Percentiles rank a stretch among this genome's conserved stretches.
Evolutionary conservation across 2,113 vertebrate species (phyloP).

Genomic region (Helogale parvula): DNA sequence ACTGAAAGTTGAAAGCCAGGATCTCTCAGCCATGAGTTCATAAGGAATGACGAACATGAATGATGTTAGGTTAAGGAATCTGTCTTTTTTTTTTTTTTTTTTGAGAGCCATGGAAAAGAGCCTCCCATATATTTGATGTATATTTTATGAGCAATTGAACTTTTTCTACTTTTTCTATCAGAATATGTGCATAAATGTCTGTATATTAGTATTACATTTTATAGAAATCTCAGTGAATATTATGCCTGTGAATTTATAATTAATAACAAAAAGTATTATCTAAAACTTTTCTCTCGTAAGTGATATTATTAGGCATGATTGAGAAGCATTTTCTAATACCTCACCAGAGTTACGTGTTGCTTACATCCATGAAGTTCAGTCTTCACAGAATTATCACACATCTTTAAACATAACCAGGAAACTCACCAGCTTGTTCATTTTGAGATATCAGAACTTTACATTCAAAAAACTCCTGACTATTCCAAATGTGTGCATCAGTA

Average conservation of each 20-base stretch:
- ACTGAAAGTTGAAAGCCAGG: not conserved
- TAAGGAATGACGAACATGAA: not conserved
- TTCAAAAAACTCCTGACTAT: not conserved
- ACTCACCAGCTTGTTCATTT: not conserved
- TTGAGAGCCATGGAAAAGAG: not conserved
- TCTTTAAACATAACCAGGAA: not conserved
- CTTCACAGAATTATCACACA: not conserved
- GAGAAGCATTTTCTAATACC: not conserved
- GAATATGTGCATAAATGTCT: not conserved
- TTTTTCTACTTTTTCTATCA: not conserved
- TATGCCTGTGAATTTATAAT: not conserved
- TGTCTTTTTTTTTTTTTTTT: not conserved
- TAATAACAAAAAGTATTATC: not conserved
- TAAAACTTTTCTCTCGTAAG: not conserved
- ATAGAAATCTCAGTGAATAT: not conserved
- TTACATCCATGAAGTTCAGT: not conserved
- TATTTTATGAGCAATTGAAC: not conserved
- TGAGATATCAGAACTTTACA: not conserved
- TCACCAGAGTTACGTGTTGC: not conserved
- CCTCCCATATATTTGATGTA: not conserved
- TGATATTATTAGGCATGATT: not conserved
- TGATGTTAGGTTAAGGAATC: not conserved
- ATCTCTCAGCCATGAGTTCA: not conserved
- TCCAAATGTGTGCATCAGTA: not conserved
- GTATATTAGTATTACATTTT: not conserved